Evolutionary conservation across 2,113 vertebrate species (phyloP), one percentile per base, ranked within the genome.

Genomic region (Cyanoramphus novaezelandiae): DNA sequence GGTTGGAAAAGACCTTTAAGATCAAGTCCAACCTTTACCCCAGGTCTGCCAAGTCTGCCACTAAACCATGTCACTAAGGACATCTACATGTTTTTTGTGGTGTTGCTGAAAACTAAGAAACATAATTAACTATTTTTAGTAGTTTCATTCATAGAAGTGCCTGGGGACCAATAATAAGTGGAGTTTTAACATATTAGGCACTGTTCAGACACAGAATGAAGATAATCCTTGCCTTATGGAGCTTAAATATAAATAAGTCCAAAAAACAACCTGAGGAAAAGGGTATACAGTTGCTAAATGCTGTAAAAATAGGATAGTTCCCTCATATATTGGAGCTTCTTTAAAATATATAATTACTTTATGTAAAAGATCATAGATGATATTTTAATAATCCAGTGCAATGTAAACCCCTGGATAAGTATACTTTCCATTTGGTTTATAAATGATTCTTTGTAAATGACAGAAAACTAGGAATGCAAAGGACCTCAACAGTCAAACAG

Each of bases 61-160:
- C 33, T 35, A 35, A 59, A 16, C 21, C 13, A 7, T 59, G 57
- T 35, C 20, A 23, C 55, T n/a, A 59, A n/a, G 13, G 20, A 20
- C 55, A 59, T 23, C 55, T 15, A 21, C 31, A 23, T 59, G 55
- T 14, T 23, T 23, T 59, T 35, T 15, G 10, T 88, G 86, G 93
- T 47, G 17, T 37, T 89, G 50, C 37, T 94, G 91, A 91, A 97
- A 95, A 49, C 44, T 65, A 94, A 57, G 80, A 82, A 59, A 41
- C 13, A 60, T 43, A 33, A 71, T 70, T 70, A 33, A 74, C 17
- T 88, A 17, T n/a, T 91, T 96, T 92, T 84, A 46, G 17, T 37
- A 63, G 13, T 75, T 93, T 84, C 84, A 50, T 60, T 75, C 27
- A 55, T 33, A 47, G 49, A 19, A 74, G 44, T 25, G 35, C 43